Evolutionary conservation across 2,888 invertebrate genomes (phyloP).

Genomic region (Helleia helle): DNA sequence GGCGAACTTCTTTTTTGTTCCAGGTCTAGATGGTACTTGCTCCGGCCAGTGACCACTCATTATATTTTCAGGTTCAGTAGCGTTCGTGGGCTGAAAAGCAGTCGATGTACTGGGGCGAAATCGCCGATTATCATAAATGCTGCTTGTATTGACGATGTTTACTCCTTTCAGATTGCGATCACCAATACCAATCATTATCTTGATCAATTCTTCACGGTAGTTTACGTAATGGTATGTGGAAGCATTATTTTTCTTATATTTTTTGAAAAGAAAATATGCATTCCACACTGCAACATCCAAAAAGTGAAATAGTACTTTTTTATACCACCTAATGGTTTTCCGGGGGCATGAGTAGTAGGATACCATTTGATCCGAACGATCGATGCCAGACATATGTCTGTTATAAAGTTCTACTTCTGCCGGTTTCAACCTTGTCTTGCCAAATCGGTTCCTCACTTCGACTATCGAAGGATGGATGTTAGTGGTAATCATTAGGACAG

Average conservation of each 20-base stretch:
- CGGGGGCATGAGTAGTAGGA: conserved; percentile 15
- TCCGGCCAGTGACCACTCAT: conserved; percentile 18
- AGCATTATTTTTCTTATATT: conserved; percentile 4
- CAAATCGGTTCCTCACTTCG: too few species aligned
- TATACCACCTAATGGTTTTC: conserved; percentile 15
- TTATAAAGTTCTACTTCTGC: too few species aligned
- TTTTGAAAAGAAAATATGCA: conserved; percentile 4
- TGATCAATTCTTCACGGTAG: conserved; percentile 4
- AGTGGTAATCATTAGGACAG: background rate
- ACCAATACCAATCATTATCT: background rate
- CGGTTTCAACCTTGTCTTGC: too few species aligned
- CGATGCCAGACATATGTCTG: conserved; percentile 16
- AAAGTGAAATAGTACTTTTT: conserved; percentile 13
- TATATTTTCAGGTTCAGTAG: background rate
- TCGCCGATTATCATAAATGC: conserved; percentile 4
- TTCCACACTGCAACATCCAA: conserved; percentile 14
- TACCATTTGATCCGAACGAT: conserved; percentile 15
- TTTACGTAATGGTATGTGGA: background rate
- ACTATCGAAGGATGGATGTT: background rate
- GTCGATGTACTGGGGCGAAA: background rate
- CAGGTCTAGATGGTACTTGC: conserved; percentile 13
- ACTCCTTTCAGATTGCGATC: background rate
- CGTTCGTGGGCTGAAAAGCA: background rate
- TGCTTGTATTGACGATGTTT: conserved; percentile 1
- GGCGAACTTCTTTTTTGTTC: conserved; percentile 13